Base-by-base conservation (phyloP, 2,113 vertebrate species). In the Daboia siamensis region DNA sequence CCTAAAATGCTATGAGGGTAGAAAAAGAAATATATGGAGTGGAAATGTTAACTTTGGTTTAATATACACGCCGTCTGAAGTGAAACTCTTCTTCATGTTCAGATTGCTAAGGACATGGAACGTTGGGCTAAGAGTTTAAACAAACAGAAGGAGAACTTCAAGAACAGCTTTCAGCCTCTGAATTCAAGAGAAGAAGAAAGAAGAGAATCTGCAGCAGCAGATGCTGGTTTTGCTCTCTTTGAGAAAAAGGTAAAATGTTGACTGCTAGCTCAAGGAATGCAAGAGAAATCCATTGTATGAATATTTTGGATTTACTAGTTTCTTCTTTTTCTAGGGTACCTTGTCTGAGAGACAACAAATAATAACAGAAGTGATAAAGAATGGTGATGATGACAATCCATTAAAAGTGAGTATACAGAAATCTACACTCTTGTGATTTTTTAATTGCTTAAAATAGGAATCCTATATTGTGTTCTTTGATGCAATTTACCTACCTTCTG, bases 71-170 rank as follows among this genome's bases (percentile, higher is more conserved):
- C 12, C 29, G 11, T 74, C 13, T 55, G 9, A 91, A 61, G 61
- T 21, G 8, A 64, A 33, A 13, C 39, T 20, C 17, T 12, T 92
- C 89, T 93, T 64, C 15, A 9, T 2, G 94, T 86, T 91, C 96
- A 99, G 99, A 99, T 99, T 69, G 99, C 99, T 91, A 99, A 99
- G 97, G 99, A 99, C 95, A 99, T 99, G 99, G 99, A 99, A 90
- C 98, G 99, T n/a, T 99, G 99, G 99, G 99, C 99, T 87, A 99
- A 99, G 98, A 99, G 99, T 95, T 97, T 99, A 89, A 99, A 99
- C 96, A 99, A 99, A 92, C 99, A 99, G 96, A 99, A 99, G 90
- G 99, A 99, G 94, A 99, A 99, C 95, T 99, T 99, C 97, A 99
- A 97, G 93, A 98, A 99, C 51, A 99, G 99, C 97, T 99, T 99